phyloP scores from a whole-genome alignment of 2,888 invertebrate genomes.

The Dyspetes luteomarginatus region DNA sequence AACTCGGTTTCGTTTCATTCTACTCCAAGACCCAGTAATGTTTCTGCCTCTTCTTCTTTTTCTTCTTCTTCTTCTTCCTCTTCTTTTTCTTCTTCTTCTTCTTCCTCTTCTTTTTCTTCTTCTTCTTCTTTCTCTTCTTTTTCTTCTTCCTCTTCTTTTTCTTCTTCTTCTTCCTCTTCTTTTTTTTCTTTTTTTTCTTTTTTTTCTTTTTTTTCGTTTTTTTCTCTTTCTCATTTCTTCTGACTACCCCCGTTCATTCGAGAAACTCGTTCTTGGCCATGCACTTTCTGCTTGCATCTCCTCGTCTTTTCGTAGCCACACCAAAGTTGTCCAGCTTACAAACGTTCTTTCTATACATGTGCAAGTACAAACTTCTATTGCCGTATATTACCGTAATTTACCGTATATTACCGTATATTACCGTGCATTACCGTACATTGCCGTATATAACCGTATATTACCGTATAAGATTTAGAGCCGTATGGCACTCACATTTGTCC shows the following conservation, averaged over 20 bases:
- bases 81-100: constrained; percentile 42
- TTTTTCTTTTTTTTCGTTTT: constrained; percentile 28
- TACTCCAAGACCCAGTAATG: constrained; percentile 35
- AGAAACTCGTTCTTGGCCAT: constrained; percentile 53
- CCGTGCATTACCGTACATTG: too few species aligned
- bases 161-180: constrained; percentile 37
- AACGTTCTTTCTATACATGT: constrained; percentile 4
- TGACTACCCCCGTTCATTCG: constrained; percentile 44
- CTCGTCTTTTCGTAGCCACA: constrained; percentile 31
- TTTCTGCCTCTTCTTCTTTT: constrained; percentile 55
- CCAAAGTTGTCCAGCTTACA: constrained; percentile 33
- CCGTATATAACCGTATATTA: too few species aligned
- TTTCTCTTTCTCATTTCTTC: constrained; percentile 31
- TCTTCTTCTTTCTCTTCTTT: constrained; percentile 31
- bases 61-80: constrained; percentile 42
- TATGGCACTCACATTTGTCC: too few species aligned
- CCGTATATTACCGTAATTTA: neutral
- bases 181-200: constrained; percentile 49
- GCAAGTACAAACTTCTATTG: neutral
- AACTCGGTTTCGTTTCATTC: constrained; percentile 29
- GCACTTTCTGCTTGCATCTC: constrained; percentile 23
- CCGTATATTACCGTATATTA: too few species aligned
- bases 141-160: constrained; percentile 26
- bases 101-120: constrained; percentile 23
- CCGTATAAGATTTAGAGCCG: too few species aligned